Base-by-base conservation (phyloP, 2,113 vertebrate genomes). In the Hydropotes inermis region DNA sequence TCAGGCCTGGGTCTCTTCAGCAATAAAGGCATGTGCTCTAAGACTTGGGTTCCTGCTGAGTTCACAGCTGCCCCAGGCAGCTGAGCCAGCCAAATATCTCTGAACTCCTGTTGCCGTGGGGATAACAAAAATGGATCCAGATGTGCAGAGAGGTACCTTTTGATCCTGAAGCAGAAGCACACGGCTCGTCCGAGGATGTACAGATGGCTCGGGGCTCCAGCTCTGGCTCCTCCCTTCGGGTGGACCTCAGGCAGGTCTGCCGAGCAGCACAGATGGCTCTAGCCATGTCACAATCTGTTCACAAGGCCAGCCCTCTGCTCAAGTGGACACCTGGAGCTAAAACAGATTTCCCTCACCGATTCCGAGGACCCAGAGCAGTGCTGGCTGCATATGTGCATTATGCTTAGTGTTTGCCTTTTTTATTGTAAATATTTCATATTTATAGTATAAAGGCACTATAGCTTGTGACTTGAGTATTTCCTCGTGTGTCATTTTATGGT, bases 171-270 rank as follows among this genome's bases (percentile, higher is more conserved):
- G 28, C 16, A 15, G 16, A n/a, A 17, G 70, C 1, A 8, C 4
- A 21, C 6, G 10, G 27, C 14, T 23, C 2, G 2, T 45, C 36
- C 12, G 2, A 30, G 87, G 25, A 23, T 33, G 17, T 43, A 28
- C 3, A 1, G 39, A 36, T 33, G 14, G 84, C 50, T 19, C 0
- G 0, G 4, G 6, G 39, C 39, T 19, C 17, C 9, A 33, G 23
- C 55, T 50, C 17, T 0, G 47, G 60, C 43, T 33, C 14, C 67
- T 17, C 3, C 3, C 5, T 58, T 54, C n/a, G 0, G 0, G 7
- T 4, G 28, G 61, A 83, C n/a, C 58, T 16, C 28, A 1, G 14
- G 47, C 3, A 0, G 52, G 47, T 57, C 61, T 47, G 61, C 7
- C 10, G 50, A 3, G 4, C 8, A 0, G 54, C 36, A 21, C 91